Percentiles rank a stretch among this genome's conserved stretches.
phyloP scores from a whole-genome alignment of 2,797 vertebrate species.

The Delichon dasypus region DNA sequence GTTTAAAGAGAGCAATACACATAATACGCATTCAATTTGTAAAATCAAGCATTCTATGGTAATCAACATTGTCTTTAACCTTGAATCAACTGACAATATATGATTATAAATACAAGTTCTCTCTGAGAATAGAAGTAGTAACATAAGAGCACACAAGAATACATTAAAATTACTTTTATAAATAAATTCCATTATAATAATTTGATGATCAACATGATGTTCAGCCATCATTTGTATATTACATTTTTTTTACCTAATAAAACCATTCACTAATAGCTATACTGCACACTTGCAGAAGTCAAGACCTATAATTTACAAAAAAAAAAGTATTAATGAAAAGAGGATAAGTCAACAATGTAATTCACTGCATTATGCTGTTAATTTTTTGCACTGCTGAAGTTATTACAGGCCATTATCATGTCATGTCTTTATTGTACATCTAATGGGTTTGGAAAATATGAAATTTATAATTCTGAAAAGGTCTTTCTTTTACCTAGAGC shows the following conservation, averaged over 20 bases:
- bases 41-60: background rate
- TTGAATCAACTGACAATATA: slow-evolving; percentile 21
- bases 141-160: background rate
- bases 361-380: background rate
- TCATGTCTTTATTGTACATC: background rate
- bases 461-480: background rate
- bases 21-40: background rate
- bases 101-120: background rate
- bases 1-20: background rate
- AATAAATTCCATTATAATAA: background rate
- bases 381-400: background rate
- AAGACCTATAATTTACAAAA: background rate
- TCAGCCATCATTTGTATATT: background rate
- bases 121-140: background rate
- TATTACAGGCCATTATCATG: background rate
- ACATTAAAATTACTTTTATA: background rate
- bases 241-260: background rate
- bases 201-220: background rate
- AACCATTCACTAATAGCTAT: background rate
- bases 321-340: background rate
- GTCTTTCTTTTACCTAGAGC: background rate
- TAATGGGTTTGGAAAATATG: background rate
- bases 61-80: slow-evolving; percentile 24
- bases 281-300: background rate
- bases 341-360: background rate